Base-by-base conservation (phyloP, 2,113 vertebrate genomes). In the Amphilophus citrinellus region DNA sequence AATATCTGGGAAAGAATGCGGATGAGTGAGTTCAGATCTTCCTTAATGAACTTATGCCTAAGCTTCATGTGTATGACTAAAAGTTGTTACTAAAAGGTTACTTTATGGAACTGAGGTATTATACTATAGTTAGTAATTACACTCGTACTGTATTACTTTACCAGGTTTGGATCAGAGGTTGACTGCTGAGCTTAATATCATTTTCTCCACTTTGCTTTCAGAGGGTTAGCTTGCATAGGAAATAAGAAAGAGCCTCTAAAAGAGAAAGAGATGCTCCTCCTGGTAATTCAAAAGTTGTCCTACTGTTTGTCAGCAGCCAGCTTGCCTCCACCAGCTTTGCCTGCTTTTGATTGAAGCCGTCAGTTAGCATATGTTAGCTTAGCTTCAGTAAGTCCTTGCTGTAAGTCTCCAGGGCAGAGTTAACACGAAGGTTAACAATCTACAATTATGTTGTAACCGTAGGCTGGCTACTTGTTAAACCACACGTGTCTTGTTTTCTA, bases 381-480 rank as follows among this genome's bases (percentile, higher is more conserved):
- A 73, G 10, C 68, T 0, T 56, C 44, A 73, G 47, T 56, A 35
- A 50, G 47, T 50, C 47, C 14, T 50, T 6, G 14, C 14, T 1
- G 14, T 6, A 50, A 73, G 68, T 73, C 10, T 71, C 6, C 30
- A 10, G 17, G 66, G 24, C 44, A 71, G 30, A 53, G 10, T 18
- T 56, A 56, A 73, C 47, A 53, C 56, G 27, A 73, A n/a, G 15
- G 10, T 27, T 5, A 27, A 73, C 47, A n/a, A 24, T n/a, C 10
- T 56, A 47, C 47, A 73, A 35, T 56, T 73, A 56, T 73, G 47
- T 73, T 44, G 14, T 73, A 73, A 73, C 17, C 27, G 6, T 56
- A 73, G 47, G 44, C 17, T 73, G 66, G 47, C 66, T 73, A 50
- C 44, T 73, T 73, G 17, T 53, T 73, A 73, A 73, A 73, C 47